A percentile compares a stretch with the other conserved stretches of the same genome.
These are phyloP conservation scores for Heterocephalus glaber DNA, from an alignment of 2,113 vertebrate genomes.

Conservation along the genomic window DNA sequence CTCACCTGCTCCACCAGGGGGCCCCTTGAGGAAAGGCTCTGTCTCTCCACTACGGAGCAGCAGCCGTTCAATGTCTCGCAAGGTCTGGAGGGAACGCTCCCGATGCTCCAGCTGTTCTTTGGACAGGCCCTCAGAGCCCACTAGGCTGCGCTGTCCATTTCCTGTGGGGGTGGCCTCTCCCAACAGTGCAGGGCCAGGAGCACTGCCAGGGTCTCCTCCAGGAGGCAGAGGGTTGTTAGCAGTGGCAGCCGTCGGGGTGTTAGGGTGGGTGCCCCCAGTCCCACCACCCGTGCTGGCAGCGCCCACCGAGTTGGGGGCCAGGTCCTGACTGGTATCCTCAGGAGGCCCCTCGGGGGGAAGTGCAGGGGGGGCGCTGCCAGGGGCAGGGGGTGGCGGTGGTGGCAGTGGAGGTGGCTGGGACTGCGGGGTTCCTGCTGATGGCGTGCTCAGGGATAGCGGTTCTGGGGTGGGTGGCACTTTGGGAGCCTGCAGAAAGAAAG, in stretches of 20 bases:
- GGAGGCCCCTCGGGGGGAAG: conserved; percentile 82
- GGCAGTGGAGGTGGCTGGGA: conserved; percentile 87
- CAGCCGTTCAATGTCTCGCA: conserved; percentile 96
- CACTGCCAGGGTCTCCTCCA: conserved; percentile 75
- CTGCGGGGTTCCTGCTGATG: conserved; percentile 90
- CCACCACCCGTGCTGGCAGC: conserved; percentile 83
- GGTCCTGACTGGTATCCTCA: conserved; percentile 85
- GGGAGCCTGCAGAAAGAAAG: conserved; percentile 79
- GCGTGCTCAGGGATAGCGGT: conserved; percentile 88
- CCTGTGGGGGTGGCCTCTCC: conserved; percentile 81
- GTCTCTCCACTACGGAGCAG: conserved; percentile 90
- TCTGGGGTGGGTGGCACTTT: conserved; percentile 90
- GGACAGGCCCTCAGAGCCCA: conserved; percentile 90
- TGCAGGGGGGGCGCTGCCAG: conserved; percentile 80
- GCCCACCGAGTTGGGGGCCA: conserved; percentile 88
- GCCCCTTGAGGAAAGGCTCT: conserved; percentile 85
- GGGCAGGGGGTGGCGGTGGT: conserved; percentile 77
- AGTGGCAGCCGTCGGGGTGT: conserved; percentile 79
- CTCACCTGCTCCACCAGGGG: conserved; percentile 76
- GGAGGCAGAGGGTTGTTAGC: conserved; percentile 79
- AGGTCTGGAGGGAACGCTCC: conserved; percentile 95
- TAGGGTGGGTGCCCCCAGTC: conserved; percentile 85
- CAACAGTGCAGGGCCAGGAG: conserved; percentile 69
- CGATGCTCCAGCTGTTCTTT: conserved; percentile 98
- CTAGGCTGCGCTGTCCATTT: conserved; percentile 80